Evolutionary conservation across 1,140 invertebrate species (phyloP).

Genomic region (Nixonia krombeini): DNA sequence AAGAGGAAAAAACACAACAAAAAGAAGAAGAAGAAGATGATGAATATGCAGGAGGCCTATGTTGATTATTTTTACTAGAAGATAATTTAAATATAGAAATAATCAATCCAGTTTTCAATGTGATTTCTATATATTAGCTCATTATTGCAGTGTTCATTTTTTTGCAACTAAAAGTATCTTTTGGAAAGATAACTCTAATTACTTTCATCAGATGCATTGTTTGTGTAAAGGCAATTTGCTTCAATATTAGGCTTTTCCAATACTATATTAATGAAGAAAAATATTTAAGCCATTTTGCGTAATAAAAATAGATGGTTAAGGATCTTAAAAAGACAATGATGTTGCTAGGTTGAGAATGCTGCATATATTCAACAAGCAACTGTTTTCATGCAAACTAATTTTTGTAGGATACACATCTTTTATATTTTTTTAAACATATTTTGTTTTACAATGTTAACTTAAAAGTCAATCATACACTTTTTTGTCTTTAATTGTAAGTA

Average conservation of each 20-base stretch:
- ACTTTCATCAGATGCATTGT: too few species aligned
- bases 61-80: slow-evolving; percentile 48
- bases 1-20: slow-evolving; percentile 21
- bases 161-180: slow-evolving; percentile 9
- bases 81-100: slow-evolving; percentile 22
- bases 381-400: too few species aligned
- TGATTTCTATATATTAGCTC: slow-evolving; percentile 27
- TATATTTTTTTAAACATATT: too few species aligned
- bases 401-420: too few species aligned
- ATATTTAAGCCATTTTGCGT: background rate
- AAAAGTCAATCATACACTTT: too few species aligned
- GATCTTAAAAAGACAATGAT: too few species aligned
- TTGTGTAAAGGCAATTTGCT: background rate
- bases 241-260: background rate
- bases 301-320: background rate
- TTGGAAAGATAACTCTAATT: background rate
- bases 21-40: slow-evolving; percentile 49
- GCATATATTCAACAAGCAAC: too few species aligned
- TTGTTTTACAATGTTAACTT: too few species aligned
- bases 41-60: slow-evolving; percentile 58
- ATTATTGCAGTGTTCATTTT: slow-evolving; percentile 9
- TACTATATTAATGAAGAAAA: background rate
- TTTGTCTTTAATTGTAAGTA: too few species aligned
- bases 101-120: slow-evolving; percentile 34
- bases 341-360: too few species aligned